Conservation (phyloP, 92 coral and sea anemone species). For the Pocillopora grandis region DNA sequence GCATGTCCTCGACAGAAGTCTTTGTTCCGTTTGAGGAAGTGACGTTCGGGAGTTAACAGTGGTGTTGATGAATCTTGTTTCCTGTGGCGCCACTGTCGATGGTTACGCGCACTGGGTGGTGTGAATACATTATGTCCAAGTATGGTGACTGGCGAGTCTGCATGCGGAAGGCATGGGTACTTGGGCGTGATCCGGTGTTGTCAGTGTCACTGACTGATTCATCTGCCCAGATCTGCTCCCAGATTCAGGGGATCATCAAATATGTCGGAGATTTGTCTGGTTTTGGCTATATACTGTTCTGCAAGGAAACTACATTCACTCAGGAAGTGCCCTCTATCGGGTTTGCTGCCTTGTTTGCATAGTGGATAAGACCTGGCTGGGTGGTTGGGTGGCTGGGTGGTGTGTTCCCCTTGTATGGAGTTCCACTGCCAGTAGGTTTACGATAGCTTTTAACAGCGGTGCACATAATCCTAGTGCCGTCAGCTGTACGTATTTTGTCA, state of each 20-base stretch:
- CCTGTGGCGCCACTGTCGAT: constrained; percentile 62
- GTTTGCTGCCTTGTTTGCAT: constrained; percentile 22
- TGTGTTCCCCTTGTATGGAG: background rate
- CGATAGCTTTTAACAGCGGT: background rate
- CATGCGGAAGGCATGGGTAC: constrained; percentile 13
- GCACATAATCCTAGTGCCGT: constrained; percentile 32
- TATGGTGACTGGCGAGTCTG: constrained; percentile 64
- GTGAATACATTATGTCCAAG: constrained; percentile 48
- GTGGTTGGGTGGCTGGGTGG: background rate
- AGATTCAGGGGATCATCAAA: constrained; percentile 23
- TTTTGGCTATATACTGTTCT: constrained; percentile 39
- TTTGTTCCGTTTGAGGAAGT: constrained; percentile 53
- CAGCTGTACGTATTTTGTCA: constrained; percentile 25
- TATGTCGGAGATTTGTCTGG: constrained; percentile 50
- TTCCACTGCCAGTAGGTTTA: background rate
- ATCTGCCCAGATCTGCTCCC: constrained; percentile 7
- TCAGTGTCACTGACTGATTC: background rate
- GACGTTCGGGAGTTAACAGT: constrained; percentile 47
- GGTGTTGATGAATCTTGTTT: constrained; percentile 46
- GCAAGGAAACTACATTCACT: constrained; percentile 21
- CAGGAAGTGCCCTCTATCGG: constrained; percentile 27
- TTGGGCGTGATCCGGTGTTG: background rate
- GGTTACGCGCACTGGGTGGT: constrained; percentile 46
- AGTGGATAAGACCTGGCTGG: constrained; percentile 26
- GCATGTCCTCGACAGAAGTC: constrained; percentile 59